Base-by-base conservation (phyloP, 2,797 vertebrate species). In the Miichthys miiuy region DNA sequence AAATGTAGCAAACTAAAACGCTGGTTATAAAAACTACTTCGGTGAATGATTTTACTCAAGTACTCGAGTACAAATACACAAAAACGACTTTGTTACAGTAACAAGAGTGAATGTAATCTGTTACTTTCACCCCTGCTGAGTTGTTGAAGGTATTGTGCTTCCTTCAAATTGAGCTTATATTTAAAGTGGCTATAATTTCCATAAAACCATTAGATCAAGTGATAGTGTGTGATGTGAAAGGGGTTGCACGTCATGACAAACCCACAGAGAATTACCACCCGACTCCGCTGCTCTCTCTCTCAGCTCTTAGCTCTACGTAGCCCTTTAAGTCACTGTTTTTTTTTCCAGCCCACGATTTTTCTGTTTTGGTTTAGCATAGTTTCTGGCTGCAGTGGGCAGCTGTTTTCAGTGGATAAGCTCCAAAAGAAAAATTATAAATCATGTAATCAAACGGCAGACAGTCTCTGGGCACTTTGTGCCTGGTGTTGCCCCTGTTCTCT, bases 351-450 rank as follows among this genome's bases (percentile, higher is more conserved):
- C 12, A 8, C 9, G 18, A 3, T 67, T 52, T 21, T 34, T 23
- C 34, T 18, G 2, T 27, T 44, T 46, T 27, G 67, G 12, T 47
- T 58, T 10, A 8, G 14, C 10, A 10, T 8, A 0, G 4, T 14
- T 38, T 38, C 51, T 70, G 14, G 20, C 23, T 68, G 67, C 11
- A 25, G 21, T 48, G 12, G 16, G 16, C 51, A 44, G 52, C 66
- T 67, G 50, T 67, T 68, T 44, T 46, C 3, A 38, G 48, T 21
- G 48, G 48, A 52, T 69, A 69, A 69, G 42, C 23, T 56, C 16
- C 13, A 55, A 68, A 46, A 69, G 56, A 10, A 18, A 17, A 18
- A 20, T 3, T 4, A 38, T 12, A 41, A 60, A 41, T 61, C 41
- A 62, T 5, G 34, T 17, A 7, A 51, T 66, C 64, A 66, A 21